Evolutionary conservation across 2,113 vertebrate genomes (phyloP).

Genomic region (Benitochromis conjunctus): DNA sequence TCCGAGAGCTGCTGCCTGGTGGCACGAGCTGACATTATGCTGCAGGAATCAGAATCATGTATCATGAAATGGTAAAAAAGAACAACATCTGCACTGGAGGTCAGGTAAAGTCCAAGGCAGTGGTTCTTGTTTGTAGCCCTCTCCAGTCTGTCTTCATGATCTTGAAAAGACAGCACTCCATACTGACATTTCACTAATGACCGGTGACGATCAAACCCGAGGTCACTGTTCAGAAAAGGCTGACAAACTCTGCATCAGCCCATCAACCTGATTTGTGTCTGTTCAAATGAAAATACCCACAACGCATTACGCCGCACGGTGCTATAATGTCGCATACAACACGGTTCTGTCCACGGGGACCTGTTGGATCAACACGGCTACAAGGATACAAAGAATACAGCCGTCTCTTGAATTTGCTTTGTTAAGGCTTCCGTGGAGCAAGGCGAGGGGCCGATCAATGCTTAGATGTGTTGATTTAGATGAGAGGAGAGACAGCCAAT

Average conservation of each 20-base stretch:
- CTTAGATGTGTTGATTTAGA: conserved; percentile 49
- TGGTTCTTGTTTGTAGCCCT: not conserved
- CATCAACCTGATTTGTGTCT: not conserved
- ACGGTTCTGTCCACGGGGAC: not conserved
- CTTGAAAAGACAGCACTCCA: not conserved
- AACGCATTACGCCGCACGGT: not conserved
- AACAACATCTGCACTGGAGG: not conserved
- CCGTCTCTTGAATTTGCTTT: conserved; percentile 23
- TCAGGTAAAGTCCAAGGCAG: not conserved
- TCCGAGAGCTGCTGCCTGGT: not conserved
- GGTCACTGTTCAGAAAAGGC: not conserved
- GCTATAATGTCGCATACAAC: not conserved
- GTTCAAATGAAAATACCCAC: not conserved
- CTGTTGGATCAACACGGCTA: conserved; percentile 5
- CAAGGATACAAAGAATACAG: conserved; percentile 7
- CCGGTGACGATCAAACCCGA: not conserved
- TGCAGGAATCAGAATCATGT: not conserved
- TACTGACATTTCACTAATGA: not conserved
- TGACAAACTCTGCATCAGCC: not conserved
- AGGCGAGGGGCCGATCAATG: conserved; percentile 28
- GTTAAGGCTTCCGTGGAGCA: conserved; percentile 29
- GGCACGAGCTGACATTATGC: not conserved
- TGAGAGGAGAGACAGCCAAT: conserved; percentile 25
- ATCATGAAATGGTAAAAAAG: not conserved
- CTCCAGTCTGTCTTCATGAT: not conserved